These are phyloP conservation scores for Sitta carolinensis DNA, from an alignment of 2,797 vertebrate genomes.

Conservation along the genomic window DNA sequence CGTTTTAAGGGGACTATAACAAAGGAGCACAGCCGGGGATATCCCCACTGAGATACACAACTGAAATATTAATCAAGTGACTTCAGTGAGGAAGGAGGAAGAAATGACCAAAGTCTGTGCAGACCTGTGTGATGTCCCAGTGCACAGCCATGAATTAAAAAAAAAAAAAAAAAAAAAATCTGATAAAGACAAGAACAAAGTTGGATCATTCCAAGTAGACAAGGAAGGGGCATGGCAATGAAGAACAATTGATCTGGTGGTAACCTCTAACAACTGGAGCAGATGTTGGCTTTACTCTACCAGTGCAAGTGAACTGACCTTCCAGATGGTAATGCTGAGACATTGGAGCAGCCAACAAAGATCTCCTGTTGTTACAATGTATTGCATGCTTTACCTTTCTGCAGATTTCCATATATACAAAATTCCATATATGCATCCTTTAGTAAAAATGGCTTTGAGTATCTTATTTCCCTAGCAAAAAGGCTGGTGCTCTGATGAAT, in stretches of 20 bases:
- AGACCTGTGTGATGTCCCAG: neutral
- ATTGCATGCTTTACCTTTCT: neutral
- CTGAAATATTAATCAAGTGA: slow-evolving; percentile 12
- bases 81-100: neutral
- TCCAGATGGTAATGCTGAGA: neutral
- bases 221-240: neutral
- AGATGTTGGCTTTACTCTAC: neutral
- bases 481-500: neutral
- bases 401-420: neutral
- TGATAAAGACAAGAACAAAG: neutral
- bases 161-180: neutral
- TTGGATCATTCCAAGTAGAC: neutral
- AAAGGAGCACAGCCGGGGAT: neutral
- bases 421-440: neutral
- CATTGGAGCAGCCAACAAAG: neutral
- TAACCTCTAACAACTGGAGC: neutral
- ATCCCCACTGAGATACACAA: neutral
- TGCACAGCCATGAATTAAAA: neutral
- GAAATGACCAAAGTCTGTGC: neutral
- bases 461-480: neutral
- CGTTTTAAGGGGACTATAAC: neutral
- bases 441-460: neutral
- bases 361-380: neutral
- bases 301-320: neutral
- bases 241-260: neutral